Base-by-base conservation (phyloP, 2,797 vertebrate genomes). In the Etheostoma perlongum region DNA sequence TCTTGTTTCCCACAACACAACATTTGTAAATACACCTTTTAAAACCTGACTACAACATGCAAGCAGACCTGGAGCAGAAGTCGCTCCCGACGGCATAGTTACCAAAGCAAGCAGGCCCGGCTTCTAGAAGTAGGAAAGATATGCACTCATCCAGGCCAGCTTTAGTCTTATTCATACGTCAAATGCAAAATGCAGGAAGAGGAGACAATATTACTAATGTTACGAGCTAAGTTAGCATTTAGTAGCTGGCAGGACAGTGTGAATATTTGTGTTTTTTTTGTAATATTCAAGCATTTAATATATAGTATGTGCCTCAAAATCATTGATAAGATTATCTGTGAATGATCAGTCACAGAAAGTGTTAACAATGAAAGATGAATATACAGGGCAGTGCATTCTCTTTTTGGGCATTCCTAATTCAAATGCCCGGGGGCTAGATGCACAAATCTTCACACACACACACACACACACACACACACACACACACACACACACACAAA, bases 321-420 rank as follows among this genome's bases (percentile, higher is more conserved):
- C 65, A 78, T 19, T 59, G 64, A 64, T 67, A 55, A 83, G 85
- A 23, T 72, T 84, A 87, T 87, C 84, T 73, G 40, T 11, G 42
- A 66, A 19, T 80, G 82, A 84, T 83, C 74, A 85, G 64, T 79
- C 55, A 67, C 36, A 54, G 36, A 36, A 36, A 66, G 73, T 54
- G 66, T 75, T 63, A 78, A 72, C 85, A 76, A 79, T 80, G 59
- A 67, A 82, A 79, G 30, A 79, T 73, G 64, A 53, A 68, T 40
- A 63, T 33, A n/a, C 2, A 15, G 44, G 57, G 21, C 30, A 60
- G 21, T 68, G 19, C 7, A 62, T 74, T 86, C 53, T 71, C 18
- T 78, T 65, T 79, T 60, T 27, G 30, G n/a, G 21, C 74, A 47
- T 82, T 53, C 49, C 54, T 70, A 68, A 81, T 51, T 80, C 61